Evolutionary conservation across 2,888 invertebrate genomes (phyloP), one percentile per base, ranked within the genome.

Genomic region (Nomada lathburiana): DNA sequence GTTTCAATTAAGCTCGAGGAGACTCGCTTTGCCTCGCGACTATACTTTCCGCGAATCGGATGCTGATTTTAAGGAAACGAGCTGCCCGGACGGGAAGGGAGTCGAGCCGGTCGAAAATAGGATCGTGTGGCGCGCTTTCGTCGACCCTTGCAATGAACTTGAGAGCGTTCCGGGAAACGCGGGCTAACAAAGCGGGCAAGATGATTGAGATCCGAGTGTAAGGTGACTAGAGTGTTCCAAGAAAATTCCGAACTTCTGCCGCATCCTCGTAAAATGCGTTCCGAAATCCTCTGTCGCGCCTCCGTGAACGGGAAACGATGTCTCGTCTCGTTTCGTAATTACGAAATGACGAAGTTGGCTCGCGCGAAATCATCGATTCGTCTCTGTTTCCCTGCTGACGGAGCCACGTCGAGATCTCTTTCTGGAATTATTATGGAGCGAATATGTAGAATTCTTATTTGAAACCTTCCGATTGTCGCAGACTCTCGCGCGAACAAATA

Each of bases 171-270:
- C n/a, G 20, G 26, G 60, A 36, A 60, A 16, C 50, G 23, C 42
- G 42, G 52, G 20, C 71, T 36, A 71, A 71, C 71, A 62, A 71
- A 71, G 44, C 62, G 52, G 52, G 62, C 62, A 62, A 71, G 36
- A 36, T 71, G 62, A 71, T 62, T 71, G 62, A 71, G 42, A 47
- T 9, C 62, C 52, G 36, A 52, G 42, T 52, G 42, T 62, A 62
- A 62, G 71, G 52, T 62, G 71, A 62, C 62, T 71, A 71, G 26
- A 71, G 62, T 52, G 62, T 62, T 23, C 60, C 52, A 42, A 42
- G 71, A 52, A 62, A 71, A 71, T 71, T 62, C 18, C 52, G n/a
- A 62, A 62, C 59, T 70, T 70, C 50, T n/a, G 23, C 29, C 16
- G 70, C 29, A 20, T 59, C 70, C 47, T 59, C 26, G 23, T n/a